Percentiles rank a stretch among this genome's conserved stretches.
phyloP scores from a whole-genome alignment of 2,113 vertebrate species.

The Megaceryle torquata region DNA sequence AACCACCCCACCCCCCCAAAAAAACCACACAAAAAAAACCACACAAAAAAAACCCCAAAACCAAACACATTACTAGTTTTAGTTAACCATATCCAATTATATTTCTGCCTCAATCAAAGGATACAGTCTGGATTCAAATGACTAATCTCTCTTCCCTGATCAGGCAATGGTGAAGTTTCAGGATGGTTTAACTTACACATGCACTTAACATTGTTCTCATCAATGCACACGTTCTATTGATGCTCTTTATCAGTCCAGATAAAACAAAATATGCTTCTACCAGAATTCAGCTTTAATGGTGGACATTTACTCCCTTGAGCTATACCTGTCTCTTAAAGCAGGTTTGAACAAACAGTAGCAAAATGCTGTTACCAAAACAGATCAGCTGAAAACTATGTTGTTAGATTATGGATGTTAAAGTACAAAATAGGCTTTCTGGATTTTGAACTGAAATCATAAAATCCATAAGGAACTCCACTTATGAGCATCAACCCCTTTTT shows the following conservation, averaged over 20 bases:
- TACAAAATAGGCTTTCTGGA: background rate
- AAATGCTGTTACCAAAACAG: background rate
- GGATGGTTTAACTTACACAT: background rate
- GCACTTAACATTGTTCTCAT: background rate
- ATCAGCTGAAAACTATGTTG: background rate
- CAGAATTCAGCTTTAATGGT: background rate
- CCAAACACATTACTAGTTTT: background rate
- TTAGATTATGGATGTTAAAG: background rate
- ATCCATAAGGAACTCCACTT: background rate
- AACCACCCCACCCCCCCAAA: no score
- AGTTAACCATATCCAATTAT: background rate
- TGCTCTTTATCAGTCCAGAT: background rate
- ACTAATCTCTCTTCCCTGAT: background rate
- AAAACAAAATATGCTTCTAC: background rate
- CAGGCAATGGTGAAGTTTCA: background rate
- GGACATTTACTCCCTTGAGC: background rate
- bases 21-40: no score
- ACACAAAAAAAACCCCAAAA: no score
- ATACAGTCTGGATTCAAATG: background rate
- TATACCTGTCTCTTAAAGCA: background rate
- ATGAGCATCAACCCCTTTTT: background rate
- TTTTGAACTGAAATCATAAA: background rate
- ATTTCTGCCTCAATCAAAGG: background rate
- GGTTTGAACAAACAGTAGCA: background rate
- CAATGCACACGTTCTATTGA: background rate